Conservation (phyloP, 92 coral and sea anemone genomes). For the Umimayanthus chanpuru region DNA sequence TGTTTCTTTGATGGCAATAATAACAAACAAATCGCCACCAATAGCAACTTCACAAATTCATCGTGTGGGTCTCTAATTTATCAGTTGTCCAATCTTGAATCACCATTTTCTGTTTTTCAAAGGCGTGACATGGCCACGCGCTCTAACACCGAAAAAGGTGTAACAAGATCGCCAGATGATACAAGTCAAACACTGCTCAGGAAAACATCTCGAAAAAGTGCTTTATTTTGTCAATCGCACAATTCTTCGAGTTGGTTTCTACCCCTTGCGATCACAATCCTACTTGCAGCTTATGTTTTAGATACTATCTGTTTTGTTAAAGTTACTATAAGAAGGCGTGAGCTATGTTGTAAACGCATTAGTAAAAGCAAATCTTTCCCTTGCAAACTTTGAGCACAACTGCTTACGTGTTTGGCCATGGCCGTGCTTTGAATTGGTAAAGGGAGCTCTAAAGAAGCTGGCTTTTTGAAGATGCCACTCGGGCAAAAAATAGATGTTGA, state of each 20-base stretch:
- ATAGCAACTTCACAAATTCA: not conserved
- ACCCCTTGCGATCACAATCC: not conserved
- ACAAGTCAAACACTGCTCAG: not conserved
- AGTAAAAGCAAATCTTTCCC: not conserved
- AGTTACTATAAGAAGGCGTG: not conserved
- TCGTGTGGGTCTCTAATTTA: slow-evolving; percentile 22
- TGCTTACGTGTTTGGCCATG: not conserved
- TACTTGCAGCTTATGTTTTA: not conserved
- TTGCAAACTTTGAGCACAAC: not conserved
- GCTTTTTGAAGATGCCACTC: not conserved
- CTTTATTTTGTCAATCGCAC: too few relatives aligned
- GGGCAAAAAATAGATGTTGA: not conserved
- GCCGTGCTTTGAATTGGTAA: slow-evolving; percentile 1
- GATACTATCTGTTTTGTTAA: not conserved
- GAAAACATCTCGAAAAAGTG: not conserved
- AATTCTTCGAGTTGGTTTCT: not conserved
- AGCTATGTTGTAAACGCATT: not conserved
- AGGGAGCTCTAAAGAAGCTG: too few relatives aligned
- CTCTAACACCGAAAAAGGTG: not conserved
- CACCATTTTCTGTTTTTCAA: slow-evolving; percentile 38
- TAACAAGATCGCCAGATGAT: not conserved
- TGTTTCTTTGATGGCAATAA: not conserved
- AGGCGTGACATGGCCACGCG: slow-evolving; percentile 38
- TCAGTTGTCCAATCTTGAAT: slow-evolving; percentile 6
- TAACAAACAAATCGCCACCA: slow-evolving; percentile 10